Evolutionary conservation across 1,140 invertebrate species (phyloP), one percentile per base, ranked within the genome.

Genomic region (Galendromus occidentalis): DNA sequence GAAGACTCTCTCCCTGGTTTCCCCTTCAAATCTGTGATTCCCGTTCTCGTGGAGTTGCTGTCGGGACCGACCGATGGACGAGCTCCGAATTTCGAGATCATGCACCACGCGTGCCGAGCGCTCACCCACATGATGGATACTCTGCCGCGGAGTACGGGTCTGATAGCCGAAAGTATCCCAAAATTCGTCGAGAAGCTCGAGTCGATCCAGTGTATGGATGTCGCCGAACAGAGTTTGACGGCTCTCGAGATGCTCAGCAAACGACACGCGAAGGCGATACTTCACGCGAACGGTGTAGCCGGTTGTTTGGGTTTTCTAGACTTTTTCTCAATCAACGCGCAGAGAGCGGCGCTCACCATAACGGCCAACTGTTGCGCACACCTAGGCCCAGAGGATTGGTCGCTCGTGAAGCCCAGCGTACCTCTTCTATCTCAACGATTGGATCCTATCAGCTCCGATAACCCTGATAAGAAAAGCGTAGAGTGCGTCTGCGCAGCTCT

Each of bases 111-210:
- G 0, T 97, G 93, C 76, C 85, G 95, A 51, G 94, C 94, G 7
- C 80, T 98, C 12, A 97, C 94, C 0, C 98, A 98, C 75, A 97
- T 99, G 93, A 89, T 98, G 84, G 95, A 99, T 77, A 92, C 94
- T 2, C 73, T 98, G 64, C 95, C 95, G 0, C 83, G 95, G 42
- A 95, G 93, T 14, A 93, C 92, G 29, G 86, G 89, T 18, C 88
- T 96, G 18, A 91, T 98, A 9, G 89, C 95, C 1, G 91, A 98
- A 70, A 93, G 93, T 20, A 88, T 98, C 30, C 94, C 95, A 2
- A 88, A 91, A 6, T 93, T 95, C 77, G 77, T 95, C 22, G 88
- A 92, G 77, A 93, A 97, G 77, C 79, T 98, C 42, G 91, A 97
- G 79, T 88, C 90, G 0, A 98, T 98, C 69, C 92, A 96, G 69